Evolutionary conservation across 2,113 vertebrate species (phyloP).

Genomic region (Bufo gargarizans): DNA sequence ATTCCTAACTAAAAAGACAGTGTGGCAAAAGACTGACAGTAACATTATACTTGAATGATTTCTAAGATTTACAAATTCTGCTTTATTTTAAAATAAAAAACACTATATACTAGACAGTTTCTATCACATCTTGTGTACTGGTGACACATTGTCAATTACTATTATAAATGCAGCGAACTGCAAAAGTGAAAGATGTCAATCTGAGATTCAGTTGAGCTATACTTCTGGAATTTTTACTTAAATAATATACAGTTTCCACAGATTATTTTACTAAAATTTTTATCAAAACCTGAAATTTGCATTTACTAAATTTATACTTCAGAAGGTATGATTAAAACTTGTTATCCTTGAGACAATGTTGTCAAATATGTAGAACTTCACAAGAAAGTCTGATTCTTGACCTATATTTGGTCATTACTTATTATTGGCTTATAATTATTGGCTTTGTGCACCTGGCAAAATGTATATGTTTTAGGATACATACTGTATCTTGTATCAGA

Average conservation of each 20-base stretch:
- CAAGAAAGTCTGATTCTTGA: no score
- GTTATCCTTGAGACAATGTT: background rate
- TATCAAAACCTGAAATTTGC: background rate
- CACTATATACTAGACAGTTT: background rate
- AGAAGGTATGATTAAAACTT: background rate
- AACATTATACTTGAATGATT: background rate
- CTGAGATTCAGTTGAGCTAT: background rate
- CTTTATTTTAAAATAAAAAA: background rate
- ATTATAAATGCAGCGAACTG: background rate
- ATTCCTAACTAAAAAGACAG: no score
- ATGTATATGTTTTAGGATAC: no score
- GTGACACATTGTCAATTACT: background rate
- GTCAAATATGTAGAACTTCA: background rate
- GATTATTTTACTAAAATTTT: background rate
- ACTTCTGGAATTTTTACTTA: background rate
- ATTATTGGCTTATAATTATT: no score
- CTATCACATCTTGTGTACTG: background rate
- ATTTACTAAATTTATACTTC: background rate
- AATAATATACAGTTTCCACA: background rate
- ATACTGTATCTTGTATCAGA: no score
- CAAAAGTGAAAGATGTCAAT: constrained; percentile 1
- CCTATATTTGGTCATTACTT: no score
- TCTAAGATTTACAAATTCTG: background rate
- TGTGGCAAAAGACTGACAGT: background rate
- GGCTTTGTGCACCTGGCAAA: no score